Conservation (phyloP, 2,113 vertebrate species). For the Crotophaga sulcirostris region DNA sequence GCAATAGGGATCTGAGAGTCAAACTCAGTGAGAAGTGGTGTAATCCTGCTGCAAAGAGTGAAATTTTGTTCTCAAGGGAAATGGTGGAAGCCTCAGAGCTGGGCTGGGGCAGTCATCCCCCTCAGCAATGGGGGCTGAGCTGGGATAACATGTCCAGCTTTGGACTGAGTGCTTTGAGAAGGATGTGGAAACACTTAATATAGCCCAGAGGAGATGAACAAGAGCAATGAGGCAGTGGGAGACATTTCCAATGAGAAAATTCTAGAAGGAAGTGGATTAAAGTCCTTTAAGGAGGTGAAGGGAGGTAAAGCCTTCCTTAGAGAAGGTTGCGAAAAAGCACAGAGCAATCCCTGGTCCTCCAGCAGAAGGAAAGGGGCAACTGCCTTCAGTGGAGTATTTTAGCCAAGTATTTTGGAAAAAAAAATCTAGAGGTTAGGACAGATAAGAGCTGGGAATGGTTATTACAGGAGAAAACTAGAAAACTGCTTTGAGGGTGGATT, state of each 20-base stretch:
- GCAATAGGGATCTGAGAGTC: not conserved
- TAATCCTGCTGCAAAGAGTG: not conserved
- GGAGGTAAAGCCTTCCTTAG: not conserved
- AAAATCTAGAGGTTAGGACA: not conserved
- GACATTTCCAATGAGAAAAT: not conserved
- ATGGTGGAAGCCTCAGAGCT: not conserved
- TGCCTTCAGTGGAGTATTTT: not conserved
- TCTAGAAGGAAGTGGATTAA: not conserved
- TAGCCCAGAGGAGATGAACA: not conserved
- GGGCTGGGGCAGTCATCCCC: not conserved
- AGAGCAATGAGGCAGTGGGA: not conserved
- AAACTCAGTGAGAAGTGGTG: not conserved
- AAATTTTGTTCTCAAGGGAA: not conserved
- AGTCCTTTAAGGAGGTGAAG: not conserved
- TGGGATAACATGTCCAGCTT: not conserved
- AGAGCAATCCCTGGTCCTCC: not conserved
- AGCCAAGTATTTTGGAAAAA: not conserved
- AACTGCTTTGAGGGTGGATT: not conserved
- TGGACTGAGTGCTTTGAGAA: not conserved
- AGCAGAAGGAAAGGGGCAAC: not conserved
- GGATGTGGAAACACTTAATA: not conserved
- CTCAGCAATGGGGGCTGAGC: not conserved
- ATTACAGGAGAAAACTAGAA: not conserved
- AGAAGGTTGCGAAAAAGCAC: not conserved
- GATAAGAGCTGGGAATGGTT: not conserved